A percentile compares a stretch with the other conserved stretches of the same genome.
phyloP scores from a whole-genome alignment of 1,140 invertebrate species.

The Proctacanthus coquilletti region DNA sequence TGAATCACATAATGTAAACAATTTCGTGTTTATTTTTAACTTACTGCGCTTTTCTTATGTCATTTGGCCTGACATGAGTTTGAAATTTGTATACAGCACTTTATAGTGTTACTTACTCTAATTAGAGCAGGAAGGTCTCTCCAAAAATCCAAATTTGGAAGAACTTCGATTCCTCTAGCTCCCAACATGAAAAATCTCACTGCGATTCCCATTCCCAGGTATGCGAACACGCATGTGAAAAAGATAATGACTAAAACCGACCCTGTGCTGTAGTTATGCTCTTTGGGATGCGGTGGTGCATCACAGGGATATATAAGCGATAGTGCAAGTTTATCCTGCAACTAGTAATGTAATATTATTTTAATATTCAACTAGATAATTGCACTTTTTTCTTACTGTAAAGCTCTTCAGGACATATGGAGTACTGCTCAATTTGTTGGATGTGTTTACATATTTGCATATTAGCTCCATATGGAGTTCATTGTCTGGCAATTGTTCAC shows the following conservation, averaged over 20 bases:
- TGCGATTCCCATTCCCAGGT: conserved; percentile 28
- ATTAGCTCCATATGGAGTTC: no score
- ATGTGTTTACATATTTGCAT: no score
- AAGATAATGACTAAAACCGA: neutral
- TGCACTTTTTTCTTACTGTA: neutral
- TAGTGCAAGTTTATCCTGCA: no score
- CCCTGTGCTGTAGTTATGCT: neutral
- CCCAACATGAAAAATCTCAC: conserved; percentile 39
- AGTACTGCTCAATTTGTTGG: no score
- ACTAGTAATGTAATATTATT: neutral
- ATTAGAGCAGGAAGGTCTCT: conserved; percentile 35
- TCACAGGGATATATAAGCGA: neutral
- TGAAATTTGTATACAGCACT: conserved; percentile 7
- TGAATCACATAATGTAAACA: no score
- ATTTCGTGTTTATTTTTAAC: no score
- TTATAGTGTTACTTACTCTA: conserved; percentile 33
- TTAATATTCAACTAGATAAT: neutral
- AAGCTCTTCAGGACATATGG: no score
- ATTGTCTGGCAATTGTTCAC: no score
- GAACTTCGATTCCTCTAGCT: conserved; percentile 37
- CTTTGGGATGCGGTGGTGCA: neutral
- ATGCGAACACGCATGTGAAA: neutral
- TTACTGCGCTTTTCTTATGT: no score
- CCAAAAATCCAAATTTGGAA: conserved; percentile 41
- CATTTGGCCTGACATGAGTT: no score